These are phyloP conservation scores for Hydrozoanthus gracilis DNA, from an alignment of 92 coral and sea anemone species.

Conservation along the genomic window DNA sequence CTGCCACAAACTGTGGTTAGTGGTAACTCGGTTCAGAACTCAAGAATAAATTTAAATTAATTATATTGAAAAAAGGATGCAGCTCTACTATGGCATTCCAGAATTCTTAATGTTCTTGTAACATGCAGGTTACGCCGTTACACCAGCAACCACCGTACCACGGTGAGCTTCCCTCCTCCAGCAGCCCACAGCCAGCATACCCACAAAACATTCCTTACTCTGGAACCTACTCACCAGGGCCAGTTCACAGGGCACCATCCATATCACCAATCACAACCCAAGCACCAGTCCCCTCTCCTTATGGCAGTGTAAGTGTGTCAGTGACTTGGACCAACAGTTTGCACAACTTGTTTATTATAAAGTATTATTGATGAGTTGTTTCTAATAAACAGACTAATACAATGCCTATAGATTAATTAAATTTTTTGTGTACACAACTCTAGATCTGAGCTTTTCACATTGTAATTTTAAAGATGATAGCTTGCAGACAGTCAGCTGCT, in stretches of 20 bases:
- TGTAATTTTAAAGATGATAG: too few relatives aligned
- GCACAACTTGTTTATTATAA: too few relatives aligned
- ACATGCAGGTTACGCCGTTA: slow-evolving; percentile 3
- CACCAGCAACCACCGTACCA: slow-evolving; percentile 43
- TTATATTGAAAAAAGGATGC: neutral
- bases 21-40: too few relatives aligned
- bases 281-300: slow-evolving; percentile 52
- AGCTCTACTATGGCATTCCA: neutral
- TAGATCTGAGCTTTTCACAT: too few relatives aligned
- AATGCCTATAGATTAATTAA: too few relatives aligned
- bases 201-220: slow-evolving; percentile 68
- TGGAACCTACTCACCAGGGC: slow-evolving; percentile 55
- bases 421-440: too few relatives aligned
- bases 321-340: neutral
- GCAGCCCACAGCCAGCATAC: slow-evolving; percentile 78
- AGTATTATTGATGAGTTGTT: too few relatives aligned
- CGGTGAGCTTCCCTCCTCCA: slow-evolving; percentile 61
- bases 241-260: slow-evolving; percentile 41
- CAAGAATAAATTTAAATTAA: neutral
- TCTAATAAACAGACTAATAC: too few relatives aligned
- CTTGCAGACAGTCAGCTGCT: too few relatives aligned
- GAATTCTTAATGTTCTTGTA: neutral
- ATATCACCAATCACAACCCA: slow-evolving; percentile 58
- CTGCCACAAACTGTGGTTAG: too few relatives aligned
- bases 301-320: slow-evolving; percentile 60